Percentiles rank a stretch among this genome's conserved stretches.
Conservation (phyloP, 92 coral and sea anemone genomes). For the Epizoanthus scotinus region DNA sequence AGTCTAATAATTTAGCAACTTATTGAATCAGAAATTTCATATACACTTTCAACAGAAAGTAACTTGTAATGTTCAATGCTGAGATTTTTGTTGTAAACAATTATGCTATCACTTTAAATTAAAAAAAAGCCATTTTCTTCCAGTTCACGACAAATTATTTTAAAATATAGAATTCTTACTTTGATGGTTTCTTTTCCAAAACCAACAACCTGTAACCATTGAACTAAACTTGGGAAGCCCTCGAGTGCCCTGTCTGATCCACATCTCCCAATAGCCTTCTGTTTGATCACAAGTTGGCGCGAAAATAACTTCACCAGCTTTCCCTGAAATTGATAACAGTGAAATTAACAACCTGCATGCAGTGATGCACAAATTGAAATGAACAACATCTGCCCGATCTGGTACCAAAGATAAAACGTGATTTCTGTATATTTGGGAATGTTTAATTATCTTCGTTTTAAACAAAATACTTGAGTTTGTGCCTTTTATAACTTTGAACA, state of each 20-base stretch:
- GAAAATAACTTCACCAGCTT: constrained; percentile 95
- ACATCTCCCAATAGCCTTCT: constrained; percentile 61
- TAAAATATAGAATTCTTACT: constrained; percentile 35
- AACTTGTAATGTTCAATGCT: too few species aligned
- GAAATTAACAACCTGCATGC: not conserved
- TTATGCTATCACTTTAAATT: too few species aligned
- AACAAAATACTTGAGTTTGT: not conserved
- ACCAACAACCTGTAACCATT: constrained; percentile 94
- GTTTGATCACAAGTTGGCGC: constrained; percentile 87
- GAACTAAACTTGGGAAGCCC: constrained; percentile 79
- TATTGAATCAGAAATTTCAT: too few species aligned
- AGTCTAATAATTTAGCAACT: too few species aligned
- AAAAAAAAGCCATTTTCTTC: too few species aligned
- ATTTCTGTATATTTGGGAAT: constrained; percentile 7
- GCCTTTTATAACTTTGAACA: not conserved
- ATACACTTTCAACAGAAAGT: too few species aligned
- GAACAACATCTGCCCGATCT: constrained; percentile 7
- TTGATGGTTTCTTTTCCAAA: constrained; percentile 73
- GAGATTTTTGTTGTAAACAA: not conserved
- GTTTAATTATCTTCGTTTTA: not conserved
- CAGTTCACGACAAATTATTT: not conserved
- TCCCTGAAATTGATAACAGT: constrained; percentile 58
- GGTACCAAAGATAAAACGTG: not conserved
- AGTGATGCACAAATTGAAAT: not conserved
- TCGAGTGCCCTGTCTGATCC: constrained; percentile 59